Evolutionary conservation across 2,113 vertebrate species (phyloP), one percentile per base, ranked within the genome.

Genomic region (Corvus cornix): DNA sequence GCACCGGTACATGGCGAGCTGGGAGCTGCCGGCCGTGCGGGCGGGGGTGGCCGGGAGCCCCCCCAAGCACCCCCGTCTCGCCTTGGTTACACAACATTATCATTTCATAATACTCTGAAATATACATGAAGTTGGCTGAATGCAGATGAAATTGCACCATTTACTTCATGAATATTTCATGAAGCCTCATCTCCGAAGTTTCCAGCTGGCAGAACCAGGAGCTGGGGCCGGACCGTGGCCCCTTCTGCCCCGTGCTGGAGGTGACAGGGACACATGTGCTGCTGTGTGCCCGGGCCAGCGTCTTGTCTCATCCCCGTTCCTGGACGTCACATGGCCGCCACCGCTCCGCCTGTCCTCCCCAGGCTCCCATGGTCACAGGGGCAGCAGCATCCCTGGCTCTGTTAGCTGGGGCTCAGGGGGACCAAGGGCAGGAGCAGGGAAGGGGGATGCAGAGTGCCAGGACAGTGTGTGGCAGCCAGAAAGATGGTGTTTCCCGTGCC

Each of bases 111-210:
- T 97, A 97, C 90, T 93, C 97, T 98, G 98, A 98, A 98, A 98
- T 98, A 98, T 98, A 97, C 97, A 98, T 98, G 98, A 97, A 98
- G 97, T 97, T 97, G 98, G 98, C 98, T 97, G 98, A 93, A 98
- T 98, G 98, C 98, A 97, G 98, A 98, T 98, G 97, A 98, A 98
- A 97, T 97, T 98, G 98, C 98, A 98, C 98, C 98, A 98, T 98
- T 98, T 98, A 97, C 97, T 94, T 97, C 97, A 98, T 98, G 97
- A 98, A 98, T 98, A 98, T 98, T 98, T 98, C 98, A 98, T 98
- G 97, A 89, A 92, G 96, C 92, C 97, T 98, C 74, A 68, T 80
- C 97, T 96, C 95, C 85, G 37, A 97, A 97, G 97, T 98, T 97
- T 97, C 97, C 79, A 83, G 97, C 97, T 97, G 96, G 94, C 43